Base-by-base conservation (phyloP, 2,797 vertebrate genomes). In the Aplochiton taeniatus region DNA sequence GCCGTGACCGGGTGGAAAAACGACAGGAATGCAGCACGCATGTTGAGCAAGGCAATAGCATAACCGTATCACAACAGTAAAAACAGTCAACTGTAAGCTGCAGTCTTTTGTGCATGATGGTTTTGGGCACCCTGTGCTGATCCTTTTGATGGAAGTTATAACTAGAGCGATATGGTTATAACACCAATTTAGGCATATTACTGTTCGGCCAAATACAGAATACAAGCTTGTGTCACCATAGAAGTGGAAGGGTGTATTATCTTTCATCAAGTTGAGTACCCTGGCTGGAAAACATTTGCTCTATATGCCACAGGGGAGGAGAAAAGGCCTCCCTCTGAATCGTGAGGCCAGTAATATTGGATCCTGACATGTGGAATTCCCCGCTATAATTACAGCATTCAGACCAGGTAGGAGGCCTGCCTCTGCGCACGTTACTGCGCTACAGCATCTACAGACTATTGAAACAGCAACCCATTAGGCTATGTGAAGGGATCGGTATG, bases 1-100 rank as follows among this genome's bases (percentile, higher is more conserved):
- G 45, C 46, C 46, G 46, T 60, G 58, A 48, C 58, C 58, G 17
- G 45, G 46, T 48, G 58, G n/a, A 60, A 49, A 60, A 45, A 60
- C 42, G 58, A 60, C 9, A 49, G 58, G 58, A 60, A 60, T 60
- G 58, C 19, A 13, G 45, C 18, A 7, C 18, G 58, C 44, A n/a
- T 60, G 58, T 60, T 60, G 31, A 57, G 58, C 58, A 48, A 49
- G 18, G 58, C 18, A 19, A 54, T 19, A 9, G 52, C 20, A 54
- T 31, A 19, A 54, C 12, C 4, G 18, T 11, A 54, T 11, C 17
- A 54, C 12, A 48, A 47, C 9, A 14, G 11, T 31, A 31, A 31
- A 31, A 57, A 20, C 14, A 12, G 54, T 19, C 8, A 11, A 11
- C 17, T n/a, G 54, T 56, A 16, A 20, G 42, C 8, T 31, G 42